These are phyloP conservation scores for Chrysopilus asiliformis DNA, from an alignment of 2,888 invertebrate species.

Conservation along the genomic window DNA sequence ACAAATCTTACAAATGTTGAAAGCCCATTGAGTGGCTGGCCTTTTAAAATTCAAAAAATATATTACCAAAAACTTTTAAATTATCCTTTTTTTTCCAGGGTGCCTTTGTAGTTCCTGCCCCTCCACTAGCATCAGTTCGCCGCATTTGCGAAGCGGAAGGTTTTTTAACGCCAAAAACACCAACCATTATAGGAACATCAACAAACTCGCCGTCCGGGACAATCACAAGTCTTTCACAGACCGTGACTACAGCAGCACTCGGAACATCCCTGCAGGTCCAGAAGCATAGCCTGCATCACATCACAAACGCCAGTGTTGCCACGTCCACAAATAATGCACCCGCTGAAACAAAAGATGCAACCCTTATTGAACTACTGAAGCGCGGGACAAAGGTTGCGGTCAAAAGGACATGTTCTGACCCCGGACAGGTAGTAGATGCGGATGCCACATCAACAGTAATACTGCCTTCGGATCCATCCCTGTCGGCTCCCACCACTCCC, in stretches of 20 bases:
- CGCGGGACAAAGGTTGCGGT: conserved; percentile 56
- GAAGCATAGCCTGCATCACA: conserved; percentile 21
- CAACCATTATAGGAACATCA: conserved; percentile 9
- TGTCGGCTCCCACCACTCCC: conserved; percentile 37
- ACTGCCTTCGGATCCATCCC: conserved; percentile 20
- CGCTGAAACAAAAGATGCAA: conserved; percentile 51
- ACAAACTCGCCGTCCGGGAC: conserved; percentile 13
- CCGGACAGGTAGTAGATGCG: conserved; percentile 41
- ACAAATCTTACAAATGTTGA: too few species aligned
- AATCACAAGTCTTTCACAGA: conserved; percentile 26
- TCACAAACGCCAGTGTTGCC: conserved; percentile 21
- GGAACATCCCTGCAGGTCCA: conserved; percentile 25
- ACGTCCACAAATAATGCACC: conserved; percentile 32
- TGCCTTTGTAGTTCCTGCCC: conserved; percentile 36
- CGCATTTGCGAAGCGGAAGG: conserved; percentile 33
- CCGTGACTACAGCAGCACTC: conserved; percentile 23
- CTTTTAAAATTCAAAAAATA: too few species aligned
- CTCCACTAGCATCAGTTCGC: conserved; percentile 29
- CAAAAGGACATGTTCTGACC: conserved; percentile 57
- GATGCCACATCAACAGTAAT: conserved; percentile 32
- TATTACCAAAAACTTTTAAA: too few species aligned
- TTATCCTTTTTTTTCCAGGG: conserved; percentile 21
- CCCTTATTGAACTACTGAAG: conserved; percentile 64
- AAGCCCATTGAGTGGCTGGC: too few species aligned
- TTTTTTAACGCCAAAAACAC: conserved; percentile 30